phyloP scores from a whole-genome alignment of 2,113 vertebrate genomes.

The Oceanodroma tethys region DNA sequence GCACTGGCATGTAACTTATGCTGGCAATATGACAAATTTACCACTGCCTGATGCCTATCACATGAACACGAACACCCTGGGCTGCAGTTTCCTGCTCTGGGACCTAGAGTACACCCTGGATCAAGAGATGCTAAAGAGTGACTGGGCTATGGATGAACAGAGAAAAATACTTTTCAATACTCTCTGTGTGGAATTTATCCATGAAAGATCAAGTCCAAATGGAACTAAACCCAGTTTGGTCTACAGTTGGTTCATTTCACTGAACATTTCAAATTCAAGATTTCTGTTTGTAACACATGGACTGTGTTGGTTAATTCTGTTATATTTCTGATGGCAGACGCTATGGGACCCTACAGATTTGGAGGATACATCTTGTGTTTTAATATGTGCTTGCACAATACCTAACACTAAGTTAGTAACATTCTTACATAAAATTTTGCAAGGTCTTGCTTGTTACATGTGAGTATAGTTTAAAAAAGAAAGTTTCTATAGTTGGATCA shows the following conservation, averaged over 20 bases:
- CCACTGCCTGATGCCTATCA: background rate
- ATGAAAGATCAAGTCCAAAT: background rate
- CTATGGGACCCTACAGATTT: background rate
- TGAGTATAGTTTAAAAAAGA: background rate
- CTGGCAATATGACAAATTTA: background rate
- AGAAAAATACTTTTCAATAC: background rate
- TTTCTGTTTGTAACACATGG: background rate
- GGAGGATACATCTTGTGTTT: background rate
- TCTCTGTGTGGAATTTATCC: background rate
- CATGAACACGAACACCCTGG: background rate
- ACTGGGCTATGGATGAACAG: background rate
- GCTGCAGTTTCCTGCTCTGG: background rate
- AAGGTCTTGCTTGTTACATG: background rate
- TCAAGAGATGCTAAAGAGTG: background rate
- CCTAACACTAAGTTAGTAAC: background rate
- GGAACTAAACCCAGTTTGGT: background rate
- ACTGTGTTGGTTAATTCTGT: background rate
- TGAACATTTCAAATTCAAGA: background rate
- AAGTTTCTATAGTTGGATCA: background rate
- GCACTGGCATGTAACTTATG: no score
- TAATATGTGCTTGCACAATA: background rate
- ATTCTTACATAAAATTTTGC: conserved; percentile 25
- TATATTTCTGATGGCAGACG: background rate
- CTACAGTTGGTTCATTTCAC: background rate
- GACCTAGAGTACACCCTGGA: background rate